Conservation (phyloP, 2,888 invertebrate genomes). For the Lepidonotus clava region DNA sequence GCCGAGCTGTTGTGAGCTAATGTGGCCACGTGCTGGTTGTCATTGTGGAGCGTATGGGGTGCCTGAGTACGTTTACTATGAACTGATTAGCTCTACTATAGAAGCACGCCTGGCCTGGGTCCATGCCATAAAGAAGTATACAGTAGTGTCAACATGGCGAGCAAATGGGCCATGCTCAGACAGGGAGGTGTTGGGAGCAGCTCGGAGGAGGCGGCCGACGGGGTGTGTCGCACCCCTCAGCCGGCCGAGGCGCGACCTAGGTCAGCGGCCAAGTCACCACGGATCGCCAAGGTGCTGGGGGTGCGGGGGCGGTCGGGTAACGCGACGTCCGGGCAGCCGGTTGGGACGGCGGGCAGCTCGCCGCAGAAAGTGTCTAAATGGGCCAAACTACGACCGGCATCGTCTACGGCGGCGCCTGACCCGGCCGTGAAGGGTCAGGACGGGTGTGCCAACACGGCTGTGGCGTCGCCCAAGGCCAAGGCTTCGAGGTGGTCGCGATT, state of each 20-base stretch:
- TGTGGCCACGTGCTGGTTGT: no score
- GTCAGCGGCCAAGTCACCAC: conserved; percentile 7
- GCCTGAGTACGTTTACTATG: no score
- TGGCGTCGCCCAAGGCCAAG: neutral
- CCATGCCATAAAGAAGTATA: neutral
- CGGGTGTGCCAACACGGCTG: no score
- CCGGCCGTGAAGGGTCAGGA: neutral
- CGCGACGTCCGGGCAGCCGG: neutral
- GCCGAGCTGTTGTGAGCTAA: no score
- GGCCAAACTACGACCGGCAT: neutral
- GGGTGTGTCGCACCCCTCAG: neutral
- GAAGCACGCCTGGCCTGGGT: neutral
- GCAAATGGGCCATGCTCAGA: conserved; percentile 10
- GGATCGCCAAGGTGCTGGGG: conserved; percentile 5
- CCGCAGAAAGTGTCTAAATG: conserved; percentile 16
- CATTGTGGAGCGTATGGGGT: no score
- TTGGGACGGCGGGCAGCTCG: neutral
- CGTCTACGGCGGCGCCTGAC: neutral
- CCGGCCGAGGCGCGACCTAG: neutral
- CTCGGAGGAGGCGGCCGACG: neutral
- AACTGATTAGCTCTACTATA: neutral
- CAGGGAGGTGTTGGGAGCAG: neutral
- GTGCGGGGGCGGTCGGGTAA: neutral
- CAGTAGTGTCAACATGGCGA: neutral
- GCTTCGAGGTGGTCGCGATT: neutral